A percentile compares a stretch with the other conserved stretches of the same genome.
These are phyloP conservation scores for Lasioglossum albipes DNA, from an alignment of 1,140 invertebrate species.

Conservation along the genomic window DNA sequence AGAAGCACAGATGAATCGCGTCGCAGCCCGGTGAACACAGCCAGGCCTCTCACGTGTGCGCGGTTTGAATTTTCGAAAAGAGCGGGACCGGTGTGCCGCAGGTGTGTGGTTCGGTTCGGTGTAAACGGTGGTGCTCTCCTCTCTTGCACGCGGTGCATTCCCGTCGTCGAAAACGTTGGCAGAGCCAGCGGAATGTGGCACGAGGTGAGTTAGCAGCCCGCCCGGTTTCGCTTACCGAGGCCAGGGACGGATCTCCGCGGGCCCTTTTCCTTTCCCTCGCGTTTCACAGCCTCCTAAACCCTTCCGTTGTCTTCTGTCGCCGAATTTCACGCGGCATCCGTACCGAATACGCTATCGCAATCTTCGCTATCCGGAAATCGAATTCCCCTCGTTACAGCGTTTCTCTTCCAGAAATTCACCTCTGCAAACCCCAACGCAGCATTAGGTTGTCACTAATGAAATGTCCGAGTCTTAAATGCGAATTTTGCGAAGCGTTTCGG, in stretches of 20 bases:
- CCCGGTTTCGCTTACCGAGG: constrained; percentile 62
- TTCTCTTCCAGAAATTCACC: no score
- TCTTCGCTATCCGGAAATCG: no score
- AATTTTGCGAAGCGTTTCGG: no score
- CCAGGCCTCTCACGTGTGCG: constrained; percentile 52
- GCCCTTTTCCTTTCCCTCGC: constrained; percentile 52
- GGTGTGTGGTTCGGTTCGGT: constrained; percentile 32
- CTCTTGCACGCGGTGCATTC: constrained; percentile 26
- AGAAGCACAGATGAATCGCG: constrained; percentile 43
- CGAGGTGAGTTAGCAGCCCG: constrained; percentile 75
- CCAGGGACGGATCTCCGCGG: constrained; percentile 62
- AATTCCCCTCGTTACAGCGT: no score
- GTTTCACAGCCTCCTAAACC: background rate
- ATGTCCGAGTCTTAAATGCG: no score
- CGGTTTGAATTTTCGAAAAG: constrained; percentile 57
- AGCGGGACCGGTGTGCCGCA: constrained; percentile 28
- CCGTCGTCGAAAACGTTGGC: constrained; percentile 54
- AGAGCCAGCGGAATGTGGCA: constrained; percentile 73
- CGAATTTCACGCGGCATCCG: background rate
- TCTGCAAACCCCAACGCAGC: no score
- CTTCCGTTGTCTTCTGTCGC: background rate
- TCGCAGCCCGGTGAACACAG: constrained; percentile 29
- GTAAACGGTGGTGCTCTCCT: constrained; percentile 27
- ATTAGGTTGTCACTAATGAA: no score
- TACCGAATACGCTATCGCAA: no score